phyloP scores from a whole-genome alignment of 2,113 vertebrate species.

The Ictalurus punctatus region DNA sequence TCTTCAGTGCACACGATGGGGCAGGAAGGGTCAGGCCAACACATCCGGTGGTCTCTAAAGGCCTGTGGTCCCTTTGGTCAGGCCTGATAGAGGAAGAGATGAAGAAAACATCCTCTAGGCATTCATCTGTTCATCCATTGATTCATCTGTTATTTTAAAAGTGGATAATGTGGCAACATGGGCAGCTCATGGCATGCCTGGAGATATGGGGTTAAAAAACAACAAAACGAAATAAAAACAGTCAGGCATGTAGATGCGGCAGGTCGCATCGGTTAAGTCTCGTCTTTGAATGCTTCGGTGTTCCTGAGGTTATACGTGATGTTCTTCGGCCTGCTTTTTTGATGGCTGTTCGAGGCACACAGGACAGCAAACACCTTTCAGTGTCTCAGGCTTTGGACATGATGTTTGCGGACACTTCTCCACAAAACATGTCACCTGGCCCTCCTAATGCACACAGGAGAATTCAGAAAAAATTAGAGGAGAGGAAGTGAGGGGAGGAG shows the following conservation, averaged over 20 bases:
- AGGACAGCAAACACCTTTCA: slow-evolving; percentile 85
- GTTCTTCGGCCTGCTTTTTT: slow-evolving; percentile 37
- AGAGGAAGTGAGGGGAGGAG: neutral
- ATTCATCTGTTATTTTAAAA: slow-evolving; percentile 43
- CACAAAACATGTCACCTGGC: slow-evolving; percentile 92
- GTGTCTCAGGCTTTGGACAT: slow-evolving; percentile 77
- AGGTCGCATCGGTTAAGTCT: slow-evolving; percentile 60
- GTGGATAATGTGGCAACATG: slow-evolving; percentile 34
- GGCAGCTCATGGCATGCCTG: slow-evolving; percentile 57
- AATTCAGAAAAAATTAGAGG: slow-evolving; percentile 21
- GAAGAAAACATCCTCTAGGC: slow-evolving; percentile 48
- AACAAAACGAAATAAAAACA: slow-evolving; percentile 43
- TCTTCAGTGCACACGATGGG: slow-evolving; percentile 48
- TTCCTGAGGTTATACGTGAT: slow-evolving; percentile 65
- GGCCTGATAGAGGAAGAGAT: slow-evolving; percentile 52
- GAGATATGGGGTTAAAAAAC: slow-evolving; percentile 46
- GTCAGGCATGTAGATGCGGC: slow-evolving; percentile 60
- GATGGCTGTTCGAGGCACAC: slow-evolving; percentile 69
- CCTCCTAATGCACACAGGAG: slow-evolving; percentile 69
- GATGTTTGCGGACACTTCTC: slow-evolving; percentile 77
- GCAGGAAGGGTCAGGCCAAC: slow-evolving; percentile 25
- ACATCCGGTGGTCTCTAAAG: neutral
- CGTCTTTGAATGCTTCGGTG: slow-evolving; percentile 39
- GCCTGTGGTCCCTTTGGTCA: slow-evolving; percentile 36
- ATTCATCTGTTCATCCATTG: slow-evolving; percentile 47